phyloP scores from a whole-genome alignment of 1,140 invertebrate species.

The Leptopilina clavipes region DNA sequence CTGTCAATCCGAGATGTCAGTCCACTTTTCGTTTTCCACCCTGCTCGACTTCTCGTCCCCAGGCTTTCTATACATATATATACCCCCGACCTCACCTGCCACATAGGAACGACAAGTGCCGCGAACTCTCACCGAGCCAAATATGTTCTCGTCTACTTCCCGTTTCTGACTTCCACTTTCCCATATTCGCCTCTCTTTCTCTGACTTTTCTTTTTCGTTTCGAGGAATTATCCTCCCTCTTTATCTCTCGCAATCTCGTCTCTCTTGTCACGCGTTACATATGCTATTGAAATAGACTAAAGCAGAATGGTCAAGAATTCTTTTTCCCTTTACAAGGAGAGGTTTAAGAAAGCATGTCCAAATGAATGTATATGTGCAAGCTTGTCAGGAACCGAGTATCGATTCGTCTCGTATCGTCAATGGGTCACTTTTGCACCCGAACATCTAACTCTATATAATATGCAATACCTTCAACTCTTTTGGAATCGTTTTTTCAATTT shows the following conservation, averaged over 20 bases:
- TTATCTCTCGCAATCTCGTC: not conserved
- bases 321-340: not conserved
- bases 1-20: conserved; percentile 59
- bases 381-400: conserved; percentile 46
- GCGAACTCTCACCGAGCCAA: conserved; percentile 56
- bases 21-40: conserved; percentile 35
- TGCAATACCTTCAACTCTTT: not conserved
- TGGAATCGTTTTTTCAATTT: too few species aligned
- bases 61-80: not conserved
- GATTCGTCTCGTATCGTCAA: conserved; percentile 54
- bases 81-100: conserved; percentile 32
- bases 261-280: not conserved
- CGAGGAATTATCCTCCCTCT: conserved; percentile 2
- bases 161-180: conserved; percentile 5
- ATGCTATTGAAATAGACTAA: not conserved
- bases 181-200: not conserved
- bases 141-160: conserved; percentile 17
- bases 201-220: not conserved
- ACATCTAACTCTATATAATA: not conserved
- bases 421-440: conserved; percentile 52
- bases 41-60: conserved; percentile 24
- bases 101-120: conserved; percentile 57
- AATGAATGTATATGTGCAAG: conserved; percentile 18
- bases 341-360: conserved; percentile 3
- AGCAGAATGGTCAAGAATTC: not conserved